These are phyloP conservation scores for Apistogramma diplotaenia DNA, from an alignment of 2,113 vertebrate genomes.

Conservation along the genomic window DNA sequence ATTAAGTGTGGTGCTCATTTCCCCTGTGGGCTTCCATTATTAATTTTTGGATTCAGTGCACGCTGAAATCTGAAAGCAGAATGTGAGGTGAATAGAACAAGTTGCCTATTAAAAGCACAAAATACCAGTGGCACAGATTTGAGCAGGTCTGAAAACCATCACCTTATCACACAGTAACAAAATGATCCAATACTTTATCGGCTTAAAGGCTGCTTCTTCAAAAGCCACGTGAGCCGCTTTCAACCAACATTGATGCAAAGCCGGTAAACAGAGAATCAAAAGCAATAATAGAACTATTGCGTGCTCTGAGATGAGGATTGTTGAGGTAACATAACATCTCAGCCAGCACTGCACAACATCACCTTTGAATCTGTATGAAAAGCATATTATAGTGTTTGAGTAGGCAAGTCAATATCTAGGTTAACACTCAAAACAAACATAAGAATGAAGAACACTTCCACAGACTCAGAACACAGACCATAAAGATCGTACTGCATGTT, in stretches of 20 bases:
- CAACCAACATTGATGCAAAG: constrained; percentile 6
- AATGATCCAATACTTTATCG: background rate
- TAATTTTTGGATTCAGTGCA: background rate
- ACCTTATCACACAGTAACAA: background rate
- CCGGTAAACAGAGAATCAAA: constrained; percentile 28
- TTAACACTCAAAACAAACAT: background rate
- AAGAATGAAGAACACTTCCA: background rate
- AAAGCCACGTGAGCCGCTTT: background rate
- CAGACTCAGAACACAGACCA: background rate
- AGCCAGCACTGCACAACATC: background rate
- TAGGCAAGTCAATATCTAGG: constrained; percentile 10
- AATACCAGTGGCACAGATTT: background rate
- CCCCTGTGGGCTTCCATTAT: background rate
- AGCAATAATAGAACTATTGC: background rate
- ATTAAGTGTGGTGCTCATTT: background rate
- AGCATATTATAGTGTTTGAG: background rate
- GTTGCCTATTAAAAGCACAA: background rate
- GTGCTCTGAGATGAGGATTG: background rate
- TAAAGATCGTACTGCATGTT: background rate
- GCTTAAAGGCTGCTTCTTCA: background rate
- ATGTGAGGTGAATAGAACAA: background rate
- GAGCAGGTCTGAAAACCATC: background rate
- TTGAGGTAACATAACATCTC: constrained; percentile 2
- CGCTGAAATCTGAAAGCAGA: background rate
- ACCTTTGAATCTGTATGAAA: background rate